These are phyloP conservation scores for Procapra przewalskii DNA, from an alignment of 2,113 vertebrate genomes.

Conservation along the genomic window DNA sequence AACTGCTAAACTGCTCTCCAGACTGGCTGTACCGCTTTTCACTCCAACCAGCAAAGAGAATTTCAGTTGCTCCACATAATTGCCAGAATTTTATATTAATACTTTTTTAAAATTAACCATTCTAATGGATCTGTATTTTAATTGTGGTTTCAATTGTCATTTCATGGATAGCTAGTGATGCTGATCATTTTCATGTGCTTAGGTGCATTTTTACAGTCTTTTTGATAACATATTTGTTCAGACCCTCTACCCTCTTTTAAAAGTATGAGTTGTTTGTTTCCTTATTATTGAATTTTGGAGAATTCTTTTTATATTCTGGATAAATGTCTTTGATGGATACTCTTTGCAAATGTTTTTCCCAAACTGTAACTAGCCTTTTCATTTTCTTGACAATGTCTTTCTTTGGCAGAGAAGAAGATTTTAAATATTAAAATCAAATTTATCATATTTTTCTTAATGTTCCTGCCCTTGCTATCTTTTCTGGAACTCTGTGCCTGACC, in stretches of 20 bases:
- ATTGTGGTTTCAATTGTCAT: background rate
- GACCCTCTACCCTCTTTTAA: background rate
- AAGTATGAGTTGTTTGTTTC: background rate
- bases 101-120: background rate
- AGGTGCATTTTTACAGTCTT: background rate
- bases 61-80: background rate
- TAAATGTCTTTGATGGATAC: background rate
- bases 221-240: background rate
- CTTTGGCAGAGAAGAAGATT: background rate
- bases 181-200: background rate
- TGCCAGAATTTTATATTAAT: background rate
- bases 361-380: background rate
- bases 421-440: background rate
- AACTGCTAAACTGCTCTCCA: background rate
- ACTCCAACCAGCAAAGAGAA: background rate
- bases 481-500: background rate
- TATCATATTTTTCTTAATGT: background rate
- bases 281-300: background rate
- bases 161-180: background rate
- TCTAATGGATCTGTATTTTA: background rate
- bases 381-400: background rate
- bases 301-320: background rate
- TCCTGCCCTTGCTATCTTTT: background rate
- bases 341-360: background rate
- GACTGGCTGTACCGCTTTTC: background rate